Evolutionary conservation across 2,888 invertebrate species (phyloP), one percentile per base, ranked within the genome.

Genomic region (Microctonus aethiopoides): DNA sequence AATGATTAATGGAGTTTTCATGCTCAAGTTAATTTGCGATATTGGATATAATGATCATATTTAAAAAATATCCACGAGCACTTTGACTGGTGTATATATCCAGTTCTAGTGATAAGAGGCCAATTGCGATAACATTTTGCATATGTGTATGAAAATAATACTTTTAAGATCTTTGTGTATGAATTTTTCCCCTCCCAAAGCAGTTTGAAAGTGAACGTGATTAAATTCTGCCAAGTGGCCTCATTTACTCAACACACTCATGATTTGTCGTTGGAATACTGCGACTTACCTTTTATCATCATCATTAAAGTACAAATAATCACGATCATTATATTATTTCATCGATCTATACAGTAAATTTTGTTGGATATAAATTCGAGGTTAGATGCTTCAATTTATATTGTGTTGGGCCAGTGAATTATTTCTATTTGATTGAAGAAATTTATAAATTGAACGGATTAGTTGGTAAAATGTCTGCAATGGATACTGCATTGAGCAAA

Each of bases 401-500:
- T 29, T 13, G 29, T 29, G 39, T 2, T 52, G 52, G 52, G n/a
- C n/a, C n/a, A n/a, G n/a, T n/a, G n/a, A n/a, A n/a, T n/a, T n/a
- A n/a, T n/a, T n/a, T 61, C 11, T 36, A 20, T 36, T 36, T 10
- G 13, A 11, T 54, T 9, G 10, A 26, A 39, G 22, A 51, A n/a
- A 24, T 29, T 22, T 10, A 16, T n/a, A 5, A n/a, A n/a, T n/a
- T n/a, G n/a, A n/a, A n/a, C n/a, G 13, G 1, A 54, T 2, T 22
- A 54, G 11, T 29, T n/a, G 10, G 29, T 24, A 69, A 41, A 69
- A 69, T 69, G 89, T 84, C 90, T 66, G 89, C 89, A 79, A 36
- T 5, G 7, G n/a, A 36, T 20, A 85, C 86, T 72, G 75, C 88
- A 76, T 77, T 93, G 61, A 94, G 92, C 84, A 91, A 89, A 79